Evolutionary conservation across 2,113 vertebrate genomes (phyloP).

Genomic region (Chiloscyllium plagiosum): DNA sequence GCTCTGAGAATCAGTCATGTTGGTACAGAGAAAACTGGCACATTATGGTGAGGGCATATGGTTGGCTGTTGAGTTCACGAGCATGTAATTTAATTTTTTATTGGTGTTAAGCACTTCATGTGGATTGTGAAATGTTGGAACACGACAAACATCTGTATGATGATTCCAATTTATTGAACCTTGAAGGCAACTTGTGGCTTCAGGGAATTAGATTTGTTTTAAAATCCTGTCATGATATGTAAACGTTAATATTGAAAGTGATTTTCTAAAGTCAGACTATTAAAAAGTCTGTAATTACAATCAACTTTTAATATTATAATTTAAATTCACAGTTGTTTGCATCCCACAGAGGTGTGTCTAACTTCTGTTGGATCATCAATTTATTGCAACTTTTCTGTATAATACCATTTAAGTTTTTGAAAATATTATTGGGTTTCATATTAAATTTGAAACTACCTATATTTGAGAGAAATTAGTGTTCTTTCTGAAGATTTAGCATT

Average conservation of each 20-base stretch:
- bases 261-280: background rate
- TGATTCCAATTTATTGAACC: background rate
- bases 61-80: background rate
- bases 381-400: too few relatives aligned
- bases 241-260: background rate
- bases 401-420: background rate
- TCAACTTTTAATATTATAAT: background rate
- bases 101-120: background rate
- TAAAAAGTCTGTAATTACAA: background rate
- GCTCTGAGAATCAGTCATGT: background rate
- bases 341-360: too few relatives aligned
- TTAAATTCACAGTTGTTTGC: background rate
- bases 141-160: background rate
- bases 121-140: background rate
- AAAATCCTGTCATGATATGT: background rate
- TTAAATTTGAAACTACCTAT: background rate
- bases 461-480: background rate
- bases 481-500: background rate
- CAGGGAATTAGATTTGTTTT: background rate
- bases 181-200: background rate
- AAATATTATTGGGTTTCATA: background rate
- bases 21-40: background rate
- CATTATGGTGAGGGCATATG: background rate
- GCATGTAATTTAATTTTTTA: background rate
- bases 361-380: too few relatives aligned